Evolutionary conservation across 2,113 vertebrate genomes (phyloP), one percentile per base, ranked within the genome.

Genomic region (Entelurus aequoreus): DNA sequence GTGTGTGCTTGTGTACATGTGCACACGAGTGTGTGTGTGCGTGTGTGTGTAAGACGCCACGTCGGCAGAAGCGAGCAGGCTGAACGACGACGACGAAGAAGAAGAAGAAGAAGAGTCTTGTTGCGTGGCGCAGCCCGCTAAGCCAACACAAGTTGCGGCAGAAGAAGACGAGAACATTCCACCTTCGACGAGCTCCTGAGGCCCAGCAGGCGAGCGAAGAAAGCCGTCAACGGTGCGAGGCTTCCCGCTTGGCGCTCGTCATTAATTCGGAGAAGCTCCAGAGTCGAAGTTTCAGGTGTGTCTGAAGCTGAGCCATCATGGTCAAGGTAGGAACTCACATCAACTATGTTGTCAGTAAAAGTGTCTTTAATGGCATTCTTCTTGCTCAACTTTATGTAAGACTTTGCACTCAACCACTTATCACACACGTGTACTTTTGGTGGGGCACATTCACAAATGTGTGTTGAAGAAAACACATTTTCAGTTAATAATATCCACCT

Each of bases 21-120:
- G 19, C 19, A 19, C 19, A 1, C 19, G 19, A 19, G 19, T 7
- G 36, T 11, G 15, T 4, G 10, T 46, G 49, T 14, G 36, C 5
- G 42, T 55, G n/a, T 13, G 35, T 13, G 14, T 8, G 65, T 46
- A 68, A 74, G 55, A 74, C 88, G 88, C 88, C 88, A 90, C 88
- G 88, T 90, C 79, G 87, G 85, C 88, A 90, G 77, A 86, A 76
- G 21, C 67, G 72, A 61, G 21, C 75, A 57, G 68, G 16, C 6
- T 28, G 16, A 52, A 73, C 54, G 60, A 56, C 46, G 62, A 47
- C 9, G 55, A 10, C 42, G 5, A 76, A 63, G 74, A 61, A 12
- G 11, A n/a, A 35, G n/a, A 47, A 42, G 21, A 46, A 61, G 65
- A 42, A n/a, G 38, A 8, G 6, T n/a, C 16, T 57, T 10, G 10